phyloP scores from a whole-genome alignment of 2,113 vertebrate genomes.

The Ahaetulla prasina region DNA sequence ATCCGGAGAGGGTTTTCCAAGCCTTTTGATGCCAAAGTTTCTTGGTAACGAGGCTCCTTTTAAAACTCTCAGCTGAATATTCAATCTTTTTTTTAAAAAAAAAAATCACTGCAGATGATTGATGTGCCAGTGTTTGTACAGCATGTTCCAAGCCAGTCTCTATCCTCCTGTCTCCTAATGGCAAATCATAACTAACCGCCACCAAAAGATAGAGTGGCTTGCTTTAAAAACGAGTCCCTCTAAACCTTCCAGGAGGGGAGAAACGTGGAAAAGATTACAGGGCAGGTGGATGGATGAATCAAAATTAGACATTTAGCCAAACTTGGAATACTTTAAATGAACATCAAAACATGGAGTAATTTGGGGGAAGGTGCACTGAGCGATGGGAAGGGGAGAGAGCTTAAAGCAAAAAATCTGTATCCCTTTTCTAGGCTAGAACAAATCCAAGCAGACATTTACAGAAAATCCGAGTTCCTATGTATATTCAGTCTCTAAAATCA shows the following conservation, averaged over 20 bases:
- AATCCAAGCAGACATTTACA: not conserved
- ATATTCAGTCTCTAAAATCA: not conserved
- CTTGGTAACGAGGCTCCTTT: not conserved
- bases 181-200: not conserved
- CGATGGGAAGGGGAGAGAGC: not conserved
- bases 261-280: not conserved
- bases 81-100: constrained; percentile 29
- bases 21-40: constrained; percentile 34
- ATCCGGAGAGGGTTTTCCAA: not conserved
- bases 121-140: constrained; percentile 1
- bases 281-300: not conserved
- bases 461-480: not conserved
- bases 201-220: not conserved
- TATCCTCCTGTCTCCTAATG: constrained; percentile 10
- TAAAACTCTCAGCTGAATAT: not conserved
- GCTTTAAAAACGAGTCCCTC: constrained; percentile 1
- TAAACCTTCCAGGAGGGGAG: not conserved
- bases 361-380: not conserved
- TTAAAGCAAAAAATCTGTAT: not conserved
- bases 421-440: not conserved
- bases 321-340: not conserved
- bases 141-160: constrained; percentile 11
- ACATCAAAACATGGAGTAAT: not conserved
- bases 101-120: constrained; percentile 14
- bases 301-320: constrained; percentile 5